Percentiles rank a stretch among this genome's conserved stretches.
phyloP scores from a whole-genome alignment of 2,888 invertebrate genomes.

The Xylota segnis region DNA sequence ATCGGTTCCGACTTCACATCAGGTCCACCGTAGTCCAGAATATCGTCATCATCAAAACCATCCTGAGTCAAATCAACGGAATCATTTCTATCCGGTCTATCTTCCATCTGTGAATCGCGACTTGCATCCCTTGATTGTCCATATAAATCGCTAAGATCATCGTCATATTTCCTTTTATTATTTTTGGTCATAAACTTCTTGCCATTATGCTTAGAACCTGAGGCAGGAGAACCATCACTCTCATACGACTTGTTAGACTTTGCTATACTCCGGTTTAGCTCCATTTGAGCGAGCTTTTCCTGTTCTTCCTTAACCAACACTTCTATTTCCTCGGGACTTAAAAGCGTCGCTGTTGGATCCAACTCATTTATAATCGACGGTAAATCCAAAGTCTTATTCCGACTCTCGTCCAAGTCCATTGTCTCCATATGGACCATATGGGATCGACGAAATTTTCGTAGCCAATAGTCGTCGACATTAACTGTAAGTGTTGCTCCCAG shows the following conservation, averaged over 20 bases:
- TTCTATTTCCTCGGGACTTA: constrained; percentile 44
- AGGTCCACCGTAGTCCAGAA: neutral
- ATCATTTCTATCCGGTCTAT: neutral
- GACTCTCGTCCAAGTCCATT: constrained; percentile 14
- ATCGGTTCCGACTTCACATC: neutral
- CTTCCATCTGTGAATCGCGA: neutral
- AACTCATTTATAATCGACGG: constrained; percentile 47
- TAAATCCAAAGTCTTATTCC: constrained; percentile 30
- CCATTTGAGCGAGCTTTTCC: neutral
- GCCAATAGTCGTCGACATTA: constrained; percentile 55
- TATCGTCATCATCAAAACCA: constrained; percentile 1
- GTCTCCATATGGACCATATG: constrained; percentile 16
- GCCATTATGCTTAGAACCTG: neutral
- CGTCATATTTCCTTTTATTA: constrained; percentile 1
- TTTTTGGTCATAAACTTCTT: neutral
- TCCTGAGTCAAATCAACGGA: constrained; percentile 32
- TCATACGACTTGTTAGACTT: neutral
- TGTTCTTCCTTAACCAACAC: constrained; percentile 33
- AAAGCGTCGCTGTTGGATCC: constrained; percentile 25
- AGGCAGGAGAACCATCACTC: neutral
- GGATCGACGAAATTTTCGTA: constrained; percentile 52
- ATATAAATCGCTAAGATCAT: constrained; percentile 6
- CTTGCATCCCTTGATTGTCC: neutral
- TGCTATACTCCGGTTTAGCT: neutral
- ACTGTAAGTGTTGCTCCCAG: constrained; percentile 37